These are phyloP conservation scores for Craseonycteris thonglongyai DNA, from an alignment of 2,113 vertebrate genomes.

Conservation along the genomic window DNA sequence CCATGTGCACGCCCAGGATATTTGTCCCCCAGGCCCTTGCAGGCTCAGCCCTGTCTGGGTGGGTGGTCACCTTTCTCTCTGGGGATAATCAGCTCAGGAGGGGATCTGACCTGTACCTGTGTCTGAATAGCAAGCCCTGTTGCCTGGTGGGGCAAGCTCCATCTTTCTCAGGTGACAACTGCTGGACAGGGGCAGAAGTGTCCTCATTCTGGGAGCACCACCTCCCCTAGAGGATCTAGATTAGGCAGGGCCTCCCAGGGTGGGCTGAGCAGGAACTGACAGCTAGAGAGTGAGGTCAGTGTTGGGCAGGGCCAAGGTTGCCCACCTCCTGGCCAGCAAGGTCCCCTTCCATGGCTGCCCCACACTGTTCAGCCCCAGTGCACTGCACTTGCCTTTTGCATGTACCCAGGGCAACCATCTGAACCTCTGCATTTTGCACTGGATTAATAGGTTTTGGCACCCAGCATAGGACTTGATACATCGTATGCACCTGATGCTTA, in stretches of 20 bases:
- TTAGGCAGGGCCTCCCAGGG: not conserved
- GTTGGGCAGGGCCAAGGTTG: no score
- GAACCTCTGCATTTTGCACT: slow-evolving; percentile 59
- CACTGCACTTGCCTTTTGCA: not conserved
- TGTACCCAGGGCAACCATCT: not conserved
- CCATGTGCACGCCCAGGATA: no score
- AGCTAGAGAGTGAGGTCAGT: no score
- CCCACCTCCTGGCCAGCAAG: no score
- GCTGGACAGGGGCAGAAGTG: not conserved
- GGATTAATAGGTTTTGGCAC: not conserved
- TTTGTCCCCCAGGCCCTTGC: not conserved
- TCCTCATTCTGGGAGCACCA: slow-evolving; percentile 1
- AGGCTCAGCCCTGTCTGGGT: not conserved
- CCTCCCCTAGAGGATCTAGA: not conserved
- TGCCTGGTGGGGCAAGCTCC: slow-evolving; percentile 29
- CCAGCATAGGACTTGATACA: not conserved
- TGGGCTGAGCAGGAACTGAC: not conserved
- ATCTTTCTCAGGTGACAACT: slow-evolving; percentile 59
- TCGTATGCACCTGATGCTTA: slow-evolving; percentile 27
- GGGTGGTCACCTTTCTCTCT: not conserved
- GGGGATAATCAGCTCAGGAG: slow-evolving; percentile 34
- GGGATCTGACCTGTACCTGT: slow-evolving; percentile 38
- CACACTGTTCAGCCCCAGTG: not conserved
- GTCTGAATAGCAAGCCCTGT: slow-evolving; percentile 42
- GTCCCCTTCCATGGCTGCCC: not conserved